phyloP scores from a whole-genome alignment of 1,140 invertebrate species.

The Zaprionus taronus region DNA sequence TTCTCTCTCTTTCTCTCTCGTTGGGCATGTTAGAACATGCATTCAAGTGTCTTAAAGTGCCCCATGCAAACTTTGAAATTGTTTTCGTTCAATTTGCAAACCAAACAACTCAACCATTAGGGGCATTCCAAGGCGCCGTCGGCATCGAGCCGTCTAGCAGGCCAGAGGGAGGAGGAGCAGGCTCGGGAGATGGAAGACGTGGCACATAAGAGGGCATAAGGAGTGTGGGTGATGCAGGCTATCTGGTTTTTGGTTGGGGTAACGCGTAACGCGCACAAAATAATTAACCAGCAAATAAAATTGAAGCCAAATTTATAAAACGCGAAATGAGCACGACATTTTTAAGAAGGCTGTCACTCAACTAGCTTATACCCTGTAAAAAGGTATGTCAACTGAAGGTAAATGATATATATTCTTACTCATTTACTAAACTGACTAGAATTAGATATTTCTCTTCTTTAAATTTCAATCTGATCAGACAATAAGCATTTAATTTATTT shows the following conservation, averaged over 20 bases:
- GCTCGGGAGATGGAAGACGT: not conserved
- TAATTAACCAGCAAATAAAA: constrained; percentile 33
- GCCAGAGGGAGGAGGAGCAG: not conserved
- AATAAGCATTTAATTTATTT: too few species aligned
- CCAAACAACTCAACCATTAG: constrained; percentile 70
- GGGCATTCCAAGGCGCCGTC: constrained; percentile 51
- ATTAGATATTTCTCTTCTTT: too few species aligned
- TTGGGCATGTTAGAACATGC: constrained; percentile 29
- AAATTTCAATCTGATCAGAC: too few species aligned
- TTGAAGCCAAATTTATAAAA: not conserved
- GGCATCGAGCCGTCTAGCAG: constrained; percentile 2
- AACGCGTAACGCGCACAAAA: constrained; percentile 19
- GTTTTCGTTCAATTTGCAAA: constrained; percentile 76
- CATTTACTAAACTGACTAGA: too few species aligned
- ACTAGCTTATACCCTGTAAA: not conserved
- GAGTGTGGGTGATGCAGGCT: not conserved
- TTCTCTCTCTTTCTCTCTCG: not conserved
- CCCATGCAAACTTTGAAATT: constrained; percentile 68
- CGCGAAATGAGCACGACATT: not conserved
- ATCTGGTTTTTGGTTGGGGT: not conserved
- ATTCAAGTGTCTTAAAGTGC: constrained; percentile 52
- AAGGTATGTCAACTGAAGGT: too few species aligned
- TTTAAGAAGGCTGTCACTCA: too few species aligned
- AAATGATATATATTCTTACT: too few species aligned
- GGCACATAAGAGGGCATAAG: not conserved